phyloP scores from a whole-genome alignment of 1,140 invertebrate genomes.

The Oppia nitens region DNA sequence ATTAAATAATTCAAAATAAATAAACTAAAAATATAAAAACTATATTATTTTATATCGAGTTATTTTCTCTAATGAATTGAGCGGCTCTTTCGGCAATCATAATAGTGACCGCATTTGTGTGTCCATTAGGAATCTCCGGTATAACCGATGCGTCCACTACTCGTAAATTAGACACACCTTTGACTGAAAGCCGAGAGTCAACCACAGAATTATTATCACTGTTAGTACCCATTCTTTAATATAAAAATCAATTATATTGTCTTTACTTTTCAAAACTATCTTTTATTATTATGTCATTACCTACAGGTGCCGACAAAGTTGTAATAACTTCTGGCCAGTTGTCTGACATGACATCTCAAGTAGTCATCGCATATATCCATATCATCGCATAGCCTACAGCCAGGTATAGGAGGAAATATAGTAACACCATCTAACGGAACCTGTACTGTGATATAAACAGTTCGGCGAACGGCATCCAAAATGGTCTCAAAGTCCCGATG shows the following conservation, averaged over 20 bases:
- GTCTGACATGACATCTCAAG: slow-evolving; percentile 6
- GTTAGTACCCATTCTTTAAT: slow-evolving; percentile 47
- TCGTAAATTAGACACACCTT: slow-evolving; percentile 40
- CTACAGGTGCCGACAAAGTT: slow-evolving; percentile 3
- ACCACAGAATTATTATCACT: slow-evolving; percentile 59
- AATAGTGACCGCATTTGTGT: slow-evolving; percentile 61
- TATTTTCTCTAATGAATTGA: slow-evolving; percentile 48
- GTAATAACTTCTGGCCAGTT: slow-evolving; percentile 5
- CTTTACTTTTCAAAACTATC: no score
- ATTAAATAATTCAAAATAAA: no score
- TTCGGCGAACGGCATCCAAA: slow-evolving; percentile 44
- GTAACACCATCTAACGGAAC: neutral
- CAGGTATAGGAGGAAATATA: slow-evolving; percentile 8
- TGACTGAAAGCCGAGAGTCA: slow-evolving; percentile 43
- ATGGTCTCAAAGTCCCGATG: slow-evolving; percentile 55
- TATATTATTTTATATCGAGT: neutral
- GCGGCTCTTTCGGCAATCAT: slow-evolving; percentile 77
- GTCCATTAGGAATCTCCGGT: slow-evolving; percentile 51
- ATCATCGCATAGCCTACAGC: neutral
- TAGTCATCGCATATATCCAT: neutral
- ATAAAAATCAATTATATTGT: no score
- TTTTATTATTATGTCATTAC: no score
- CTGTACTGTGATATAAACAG: neutral
- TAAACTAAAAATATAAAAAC: no score
- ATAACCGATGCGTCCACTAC: slow-evolving; percentile 65